phyloP scores from a whole-genome alignment of 2,113 vertebrate species.

The Datnioides undecimradiatus region DNA sequence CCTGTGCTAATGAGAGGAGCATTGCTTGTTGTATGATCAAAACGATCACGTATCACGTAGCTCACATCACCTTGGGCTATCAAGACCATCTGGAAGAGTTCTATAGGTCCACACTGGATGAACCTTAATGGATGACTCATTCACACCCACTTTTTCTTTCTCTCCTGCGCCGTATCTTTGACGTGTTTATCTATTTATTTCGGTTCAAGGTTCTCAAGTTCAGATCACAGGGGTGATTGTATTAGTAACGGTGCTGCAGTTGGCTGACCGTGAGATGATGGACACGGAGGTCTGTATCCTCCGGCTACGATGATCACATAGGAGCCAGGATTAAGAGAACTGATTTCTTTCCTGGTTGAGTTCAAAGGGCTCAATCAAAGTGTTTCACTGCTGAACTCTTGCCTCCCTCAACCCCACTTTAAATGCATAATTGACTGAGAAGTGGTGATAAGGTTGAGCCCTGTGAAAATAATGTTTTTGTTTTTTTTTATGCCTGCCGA shows the following conservation, averaged over 20 bases:
- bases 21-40: constrained; percentile 60
- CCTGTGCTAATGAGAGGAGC: constrained; percentile 68
- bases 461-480: constrained; percentile 41
- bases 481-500: constrained; percentile 20
- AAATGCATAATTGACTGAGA: constrained; percentile 67
- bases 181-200: constrained; percentile 70
- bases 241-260: constrained; percentile 63
- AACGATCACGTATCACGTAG: constrained; percentile 40
- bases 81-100: constrained; percentile 61
- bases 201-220: constrained; percentile 54
- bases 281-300: constrained; percentile 67
- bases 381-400: constrained; percentile 63
- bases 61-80: constrained; percentile 62
- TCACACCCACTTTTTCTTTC: constrained; percentile 34
- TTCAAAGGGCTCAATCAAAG: constrained; percentile 75
- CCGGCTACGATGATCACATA: constrained; percentile 68
- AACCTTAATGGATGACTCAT: constrained; percentile 61
- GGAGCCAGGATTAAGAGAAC: constrained; percentile 62
- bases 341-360: constrained; percentile 68
- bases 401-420: constrained; percentile 41
- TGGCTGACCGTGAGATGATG: constrained; percentile 69
- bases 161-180: constrained; percentile 14
- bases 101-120: constrained; percentile 42
- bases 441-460: constrained; percentile 49
- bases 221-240: constrained; percentile 63